phyloP scores from a whole-genome alignment of 2,113 vertebrate species.

The Bubo bubo region DNA sequence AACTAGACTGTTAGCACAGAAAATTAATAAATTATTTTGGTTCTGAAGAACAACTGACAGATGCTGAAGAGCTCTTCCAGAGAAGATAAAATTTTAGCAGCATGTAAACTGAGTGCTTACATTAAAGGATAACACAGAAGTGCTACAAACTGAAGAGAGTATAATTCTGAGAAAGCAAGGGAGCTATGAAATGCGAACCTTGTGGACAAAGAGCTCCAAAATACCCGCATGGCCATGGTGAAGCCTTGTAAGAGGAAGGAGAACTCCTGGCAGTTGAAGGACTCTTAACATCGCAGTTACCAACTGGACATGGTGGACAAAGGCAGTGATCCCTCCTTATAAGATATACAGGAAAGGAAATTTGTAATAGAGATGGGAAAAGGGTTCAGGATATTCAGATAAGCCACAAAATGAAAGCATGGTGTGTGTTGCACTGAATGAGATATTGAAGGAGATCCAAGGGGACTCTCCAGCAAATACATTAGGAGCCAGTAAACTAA shows the following conservation, averaged over 20 bases:
- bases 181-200: background rate
- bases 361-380: background rate
- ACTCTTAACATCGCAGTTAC: background rate
- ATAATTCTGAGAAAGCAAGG: background rate
- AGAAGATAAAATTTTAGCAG: background rate
- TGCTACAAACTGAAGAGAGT: background rate
- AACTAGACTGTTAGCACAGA: background rate
- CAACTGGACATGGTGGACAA: background rate
- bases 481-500: background rate
- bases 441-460: background rate
- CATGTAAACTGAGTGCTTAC: background rate
- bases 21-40: background rate
- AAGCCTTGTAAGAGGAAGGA: background rate
- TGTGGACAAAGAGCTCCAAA: background rate
- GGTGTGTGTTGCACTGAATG: background rate
- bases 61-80: background rate
- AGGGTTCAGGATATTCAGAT: background rate
- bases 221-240: background rate
- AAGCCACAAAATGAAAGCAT: background rate
- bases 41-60: background rate
- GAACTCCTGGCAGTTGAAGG: background rate
- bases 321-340: background rate
- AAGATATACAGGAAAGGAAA: background rate
- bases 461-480: background rate
- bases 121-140: background rate